Percentiles rank a stretch among this genome's conserved stretches.
Conservation (phyloP, 2,113 vertebrate genomes). For the Daubentonia madagascariensis region DNA sequence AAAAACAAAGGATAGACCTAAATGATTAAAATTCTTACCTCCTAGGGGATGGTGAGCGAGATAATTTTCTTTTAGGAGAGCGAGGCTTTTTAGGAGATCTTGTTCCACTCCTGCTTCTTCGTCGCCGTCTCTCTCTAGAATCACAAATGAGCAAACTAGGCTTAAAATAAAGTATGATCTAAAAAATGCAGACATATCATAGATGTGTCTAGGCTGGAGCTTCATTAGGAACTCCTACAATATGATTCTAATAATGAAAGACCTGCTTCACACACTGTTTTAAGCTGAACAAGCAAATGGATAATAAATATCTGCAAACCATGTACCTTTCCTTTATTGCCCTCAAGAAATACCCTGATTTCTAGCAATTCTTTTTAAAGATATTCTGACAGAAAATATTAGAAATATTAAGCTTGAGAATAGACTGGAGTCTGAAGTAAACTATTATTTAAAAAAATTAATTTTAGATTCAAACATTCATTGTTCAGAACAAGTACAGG, state of each 20-base stretch:
- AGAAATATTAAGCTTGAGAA: background rate
- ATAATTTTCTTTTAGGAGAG: constrained; percentile 91
- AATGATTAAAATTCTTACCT: constrained; percentile 83
- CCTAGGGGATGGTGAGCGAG: constrained; percentile 92
- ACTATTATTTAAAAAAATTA: background rate
- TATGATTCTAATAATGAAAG: background rate
- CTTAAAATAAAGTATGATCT: constrained; percentile 52
- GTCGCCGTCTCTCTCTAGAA: constrained; percentile 86
- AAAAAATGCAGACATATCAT: background rate
- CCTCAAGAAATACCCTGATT: background rate
- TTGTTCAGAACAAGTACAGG: background rate
- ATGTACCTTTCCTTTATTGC: background rate
- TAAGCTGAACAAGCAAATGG: background rate
- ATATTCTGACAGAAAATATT: background rate
- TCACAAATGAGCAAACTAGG: constrained; percentile 11
- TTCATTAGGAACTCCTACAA: background rate
- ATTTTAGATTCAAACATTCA: background rate
- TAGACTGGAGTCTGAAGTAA: background rate
- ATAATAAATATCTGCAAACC: background rate
- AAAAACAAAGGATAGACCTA: background rate
- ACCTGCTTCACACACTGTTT: background rate
- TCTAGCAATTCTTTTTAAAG: background rate
- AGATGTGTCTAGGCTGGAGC: background rate
- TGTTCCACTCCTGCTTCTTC: constrained; percentile 90
- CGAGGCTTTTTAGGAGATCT: constrained; percentile 92